A percentile compares a stretch with the other conserved stretches of the same genome.
These are phyloP conservation scores for Oscheius myriophilus DNA, from an alignment of 2,888 invertebrate genomes.

Conservation along the genomic window DNA sequence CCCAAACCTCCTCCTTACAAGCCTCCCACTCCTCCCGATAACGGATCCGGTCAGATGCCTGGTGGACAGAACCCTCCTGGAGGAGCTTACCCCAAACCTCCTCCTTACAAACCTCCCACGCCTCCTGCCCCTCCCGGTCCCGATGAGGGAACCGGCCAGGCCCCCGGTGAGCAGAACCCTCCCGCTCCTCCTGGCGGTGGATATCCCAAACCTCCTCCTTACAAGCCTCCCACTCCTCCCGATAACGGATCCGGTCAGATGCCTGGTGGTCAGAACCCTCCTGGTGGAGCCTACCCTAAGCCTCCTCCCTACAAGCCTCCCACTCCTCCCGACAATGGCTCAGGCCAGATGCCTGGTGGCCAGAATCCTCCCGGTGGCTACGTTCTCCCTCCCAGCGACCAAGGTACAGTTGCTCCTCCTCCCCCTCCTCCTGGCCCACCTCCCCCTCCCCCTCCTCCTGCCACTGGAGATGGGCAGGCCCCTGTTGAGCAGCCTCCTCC, in stretches of 20 bases:
- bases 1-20: neutral
- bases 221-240: neutral
- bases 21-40: neutral
- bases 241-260: neutral
- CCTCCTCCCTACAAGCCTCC: neutral
- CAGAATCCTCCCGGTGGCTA: neutral
- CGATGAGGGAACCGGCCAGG: too few relatives aligned
- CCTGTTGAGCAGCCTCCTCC: neutral
- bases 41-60: neutral
- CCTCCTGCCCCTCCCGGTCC: slow-evolving; percentile 1
- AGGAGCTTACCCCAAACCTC: neutral
- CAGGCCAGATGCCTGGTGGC: neutral
- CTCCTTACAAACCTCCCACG: neutral
- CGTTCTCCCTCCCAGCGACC: neutral
- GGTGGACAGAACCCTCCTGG: neutral
- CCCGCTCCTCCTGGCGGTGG: neutral
- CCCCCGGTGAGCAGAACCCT: neutral
- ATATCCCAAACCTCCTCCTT: neutral
- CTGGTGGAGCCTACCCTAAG: neutral
- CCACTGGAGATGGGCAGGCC: neutral
- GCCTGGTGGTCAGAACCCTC: neutral
- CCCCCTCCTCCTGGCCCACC: too few relatives aligned
- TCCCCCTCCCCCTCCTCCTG: neutral
- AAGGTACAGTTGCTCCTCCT: too few relatives aligned
- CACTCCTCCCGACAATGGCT: neutral